phyloP scores from a whole-genome alignment of 2,797 vertebrate genomes.

The Diceros bicornis region DNA sequence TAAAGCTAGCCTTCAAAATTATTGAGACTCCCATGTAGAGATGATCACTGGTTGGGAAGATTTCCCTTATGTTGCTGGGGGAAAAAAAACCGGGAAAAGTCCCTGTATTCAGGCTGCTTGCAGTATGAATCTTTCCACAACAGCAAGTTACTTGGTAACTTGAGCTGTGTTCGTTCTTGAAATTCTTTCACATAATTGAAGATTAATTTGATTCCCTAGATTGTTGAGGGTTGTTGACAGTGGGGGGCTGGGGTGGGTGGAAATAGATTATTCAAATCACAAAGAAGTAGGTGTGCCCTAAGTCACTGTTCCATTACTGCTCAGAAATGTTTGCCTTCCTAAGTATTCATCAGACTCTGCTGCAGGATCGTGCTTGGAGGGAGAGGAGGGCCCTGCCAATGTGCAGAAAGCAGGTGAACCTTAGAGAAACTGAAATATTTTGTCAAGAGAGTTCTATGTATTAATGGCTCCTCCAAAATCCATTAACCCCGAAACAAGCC shows the following conservation, averaged over 20 bases:
- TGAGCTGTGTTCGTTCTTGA: constrained; percentile 82
- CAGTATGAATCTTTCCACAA: constrained; percentile 57
- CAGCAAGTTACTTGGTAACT: constrained; percentile 82
- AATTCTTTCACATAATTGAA: constrained; percentile 88
- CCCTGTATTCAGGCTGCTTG: not conserved
- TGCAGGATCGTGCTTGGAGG: not conserved
- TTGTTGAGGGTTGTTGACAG: constrained; percentile 79
- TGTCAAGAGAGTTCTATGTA: constrained; percentile 85
- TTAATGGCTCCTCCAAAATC: constrained; percentile 87
- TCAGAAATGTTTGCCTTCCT: constrained; percentile 75
- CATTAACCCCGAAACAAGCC: constrained; percentile 86
- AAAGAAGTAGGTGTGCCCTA: constrained; percentile 74
- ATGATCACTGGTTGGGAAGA: not conserved
- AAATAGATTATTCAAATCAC: constrained; percentile 83
- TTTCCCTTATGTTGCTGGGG: not conserved
- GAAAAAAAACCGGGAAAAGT: not conserved
- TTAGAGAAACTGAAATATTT: constrained; percentile 84
- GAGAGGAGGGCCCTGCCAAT: constrained; percentile 29
- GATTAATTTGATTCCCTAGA: constrained; percentile 87
- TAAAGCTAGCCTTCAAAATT: not conserved
- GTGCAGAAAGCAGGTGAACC: constrained; percentile 81
- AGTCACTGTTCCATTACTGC: constrained; percentile 74
- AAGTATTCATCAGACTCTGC: not conserved
- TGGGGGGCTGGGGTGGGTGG: constrained; percentile 72
- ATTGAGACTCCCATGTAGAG: not conserved